A percentile compares a stretch with the other conserved stretches of the same genome.
These are phyloP conservation scores for Leptopilina boulardi DNA, from an alignment of 1,140 invertebrate species.

Conservation along the genomic window DNA sequence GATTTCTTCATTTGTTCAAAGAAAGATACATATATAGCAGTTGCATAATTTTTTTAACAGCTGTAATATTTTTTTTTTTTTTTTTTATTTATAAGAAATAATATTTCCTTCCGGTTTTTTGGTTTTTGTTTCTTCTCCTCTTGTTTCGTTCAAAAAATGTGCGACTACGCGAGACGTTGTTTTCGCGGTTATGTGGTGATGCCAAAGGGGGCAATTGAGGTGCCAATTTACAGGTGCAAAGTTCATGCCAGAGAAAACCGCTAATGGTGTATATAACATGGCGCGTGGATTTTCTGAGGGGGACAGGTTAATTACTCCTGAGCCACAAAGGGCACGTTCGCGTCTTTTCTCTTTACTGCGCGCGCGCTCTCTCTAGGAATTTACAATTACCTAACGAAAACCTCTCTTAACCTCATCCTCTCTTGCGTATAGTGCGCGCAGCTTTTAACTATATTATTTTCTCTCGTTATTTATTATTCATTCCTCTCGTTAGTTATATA, in stretches of 20 bases:
- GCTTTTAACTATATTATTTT: not conserved
- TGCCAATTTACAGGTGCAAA: conserved; percentile 67
- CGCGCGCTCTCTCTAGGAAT: conserved; percentile 20
- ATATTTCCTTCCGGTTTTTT: not conserved
- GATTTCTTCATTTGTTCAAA: too few relatives aligned
- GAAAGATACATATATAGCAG: too few relatives aligned
- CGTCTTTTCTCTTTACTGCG: conserved; percentile 18
- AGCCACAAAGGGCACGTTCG: conserved; percentile 21
- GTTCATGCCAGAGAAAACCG: conserved; percentile 63
- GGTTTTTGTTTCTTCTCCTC: not conserved
- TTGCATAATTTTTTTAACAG: too few relatives aligned
- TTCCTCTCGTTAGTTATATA: not conserved
- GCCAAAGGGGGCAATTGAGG: conserved; percentile 40
- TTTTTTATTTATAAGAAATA: too few relatives aligned
- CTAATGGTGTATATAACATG: conserved; percentile 59
- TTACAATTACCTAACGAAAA: conserved; percentile 18
- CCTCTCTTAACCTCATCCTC: conserved; percentile 12
- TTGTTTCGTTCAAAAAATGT: not conserved
- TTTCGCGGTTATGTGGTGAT: conserved; percentile 38
- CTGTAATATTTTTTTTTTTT: too few relatives aligned
- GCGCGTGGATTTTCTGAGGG: conserved; percentile 59
- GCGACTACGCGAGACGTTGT: not conserved
- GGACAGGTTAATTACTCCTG: conserved; percentile 58
- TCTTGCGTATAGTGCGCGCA: too few relatives aligned
- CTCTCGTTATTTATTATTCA: conserved; percentile 14